A percentile compares a stretch with the other conserved stretches of the same genome.
These are phyloP conservation scores for Drosophila setifemur DNA, from an alignment of 1,140 invertebrate species.

Conservation along the genomic window DNA sequence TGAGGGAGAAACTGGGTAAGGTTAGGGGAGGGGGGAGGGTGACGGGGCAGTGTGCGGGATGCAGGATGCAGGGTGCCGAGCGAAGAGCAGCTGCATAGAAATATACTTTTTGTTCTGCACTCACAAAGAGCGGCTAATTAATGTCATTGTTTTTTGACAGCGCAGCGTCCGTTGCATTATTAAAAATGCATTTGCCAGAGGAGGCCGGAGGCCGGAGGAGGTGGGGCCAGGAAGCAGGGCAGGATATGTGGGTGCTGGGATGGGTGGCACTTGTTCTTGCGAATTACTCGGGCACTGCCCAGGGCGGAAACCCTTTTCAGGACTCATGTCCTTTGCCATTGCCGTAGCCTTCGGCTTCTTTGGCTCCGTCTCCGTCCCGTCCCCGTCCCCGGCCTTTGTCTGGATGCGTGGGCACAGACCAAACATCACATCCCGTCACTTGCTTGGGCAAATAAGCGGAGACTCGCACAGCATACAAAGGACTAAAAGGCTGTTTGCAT, in stretches of 20 bases:
- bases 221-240: not conserved
- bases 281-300: constrained; percentile 11
- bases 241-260: not conserved
- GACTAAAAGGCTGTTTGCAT: constrained; percentile 66
- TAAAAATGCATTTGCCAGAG: constrained; percentile 61
- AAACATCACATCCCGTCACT: constrained; percentile 63
- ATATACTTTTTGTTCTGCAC: constrained; percentile 62
- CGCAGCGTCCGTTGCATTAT: constrained; percentile 61
- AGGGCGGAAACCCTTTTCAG: constrained; percentile 20
- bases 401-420: constrained; percentile 3
- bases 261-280: constrained; percentile 11
- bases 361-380: too few relatives aligned
- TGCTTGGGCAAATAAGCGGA: constrained; percentile 62
- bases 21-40: not conserved
- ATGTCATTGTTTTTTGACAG: constrained; percentile 76
- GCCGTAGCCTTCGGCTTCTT: not conserved
- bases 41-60: not conserved
- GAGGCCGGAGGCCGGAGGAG: not conserved
- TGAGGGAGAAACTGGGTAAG: not conserved
- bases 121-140: constrained; percentile 73
- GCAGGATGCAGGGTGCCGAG: not conserved
- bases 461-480: constrained; percentile 49
- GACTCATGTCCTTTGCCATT: constrained; percentile 3
- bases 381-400: too few relatives aligned
- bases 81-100: constrained; percentile 54